Evolutionary conservation across 1,140 invertebrate genomes (phyloP), one percentile per base, ranked within the genome.

Genomic region (Drosophila pachea): DNA sequence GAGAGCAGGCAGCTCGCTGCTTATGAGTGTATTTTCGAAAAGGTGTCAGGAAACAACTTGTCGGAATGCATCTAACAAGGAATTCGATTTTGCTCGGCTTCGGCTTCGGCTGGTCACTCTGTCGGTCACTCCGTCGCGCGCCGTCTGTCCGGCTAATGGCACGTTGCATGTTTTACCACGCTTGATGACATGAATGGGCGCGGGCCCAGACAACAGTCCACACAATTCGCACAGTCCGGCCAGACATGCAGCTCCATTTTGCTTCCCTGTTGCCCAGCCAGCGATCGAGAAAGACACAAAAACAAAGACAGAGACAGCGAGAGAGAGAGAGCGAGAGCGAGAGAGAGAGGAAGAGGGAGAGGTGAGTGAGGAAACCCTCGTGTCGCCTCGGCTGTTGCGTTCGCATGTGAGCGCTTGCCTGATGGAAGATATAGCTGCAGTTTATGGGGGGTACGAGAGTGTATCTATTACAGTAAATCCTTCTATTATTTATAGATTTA

Each of bases 1-100:
- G 81, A 74, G 61, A 53, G 40, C 48, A 54, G 35, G 22, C 47
- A 52, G 40, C 49, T 45, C 49, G 54, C 69, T 63, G 78, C 78
- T 83, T 82, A 83, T 82, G 78, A 75, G 78, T 83, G 78, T 82
- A 84, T 83, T 86, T 87, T 87, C 76, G 74, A 65, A 78, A 78
- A 88, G 86, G 86, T 88, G 86, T 88, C 86, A 88, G 86, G 73
- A 88, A 86, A 88, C 86, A 88, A 88, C 82, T 88, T 88, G 86
- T 88, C 86, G 86, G 86, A 88, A 88, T 88, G 81, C 86, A 88
- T 88, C 86, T 88, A 88, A 88, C 86, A 88, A 88, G 86, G 86
- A 88, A 88, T 88, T 88, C 81, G 86, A 87, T 88, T 88, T 88
- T 88, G 76, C 82, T 76, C 70, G 55, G 66, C 76, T 74, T 76